Base-by-base conservation (phyloP, 2,797 vertebrate species). In the Pitangus sulphuratus region DNA sequence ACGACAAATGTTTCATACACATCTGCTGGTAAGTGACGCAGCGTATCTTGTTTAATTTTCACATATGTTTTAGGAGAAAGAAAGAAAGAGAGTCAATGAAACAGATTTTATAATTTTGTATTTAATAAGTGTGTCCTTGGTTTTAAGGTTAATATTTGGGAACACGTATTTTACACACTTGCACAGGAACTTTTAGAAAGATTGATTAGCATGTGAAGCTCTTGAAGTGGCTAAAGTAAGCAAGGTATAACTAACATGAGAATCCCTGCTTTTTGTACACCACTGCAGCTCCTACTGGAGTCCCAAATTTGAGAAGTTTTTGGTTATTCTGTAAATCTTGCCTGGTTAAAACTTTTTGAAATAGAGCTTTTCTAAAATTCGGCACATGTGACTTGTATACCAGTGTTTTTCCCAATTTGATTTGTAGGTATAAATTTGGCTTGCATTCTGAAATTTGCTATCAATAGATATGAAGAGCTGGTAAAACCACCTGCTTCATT, bases 1-100 rank as follows among this genome's bases (percentile, higher is more conserved):
- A 39, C 19, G 0, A 45, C 51, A 8, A 98, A 94, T 15, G 70
- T 98, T 50, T 98, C 98, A 4, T 97, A 97, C 7, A 4, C 42
- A 26, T 84, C 96, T 81, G 39, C 92, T 87, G 96, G 98, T 98
- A 85, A 89, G 97, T 85, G 66, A 21, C 33, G 64, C 70, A 54
- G 47, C 28, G 19, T 30, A 4, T 25, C 12, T 9, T 84, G 44
- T 20, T 84, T 62, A 7, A 15, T 61, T 71, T 69, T n/a, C 47
- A 42, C 2, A 0, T 9, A 11, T 7, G 8, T 9, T 28, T 54
- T 47, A 54, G 64, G 45, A 58, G 35, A 47, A 75, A 48, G 56
- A 44, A 28, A 64, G 39, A 30, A 15, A 64, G 12, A 37, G 12
- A 56, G 15, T 16, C 61, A 39, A 6, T 71, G 42, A 48, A 48